A percentile compares a stretch with the other conserved stretches of the same genome.
These are phyloP conservation scores for Pyrocoelia pectoralis DNA, from an alignment of 2,888 invertebrate genomes.

Conservation along the genomic window DNA sequence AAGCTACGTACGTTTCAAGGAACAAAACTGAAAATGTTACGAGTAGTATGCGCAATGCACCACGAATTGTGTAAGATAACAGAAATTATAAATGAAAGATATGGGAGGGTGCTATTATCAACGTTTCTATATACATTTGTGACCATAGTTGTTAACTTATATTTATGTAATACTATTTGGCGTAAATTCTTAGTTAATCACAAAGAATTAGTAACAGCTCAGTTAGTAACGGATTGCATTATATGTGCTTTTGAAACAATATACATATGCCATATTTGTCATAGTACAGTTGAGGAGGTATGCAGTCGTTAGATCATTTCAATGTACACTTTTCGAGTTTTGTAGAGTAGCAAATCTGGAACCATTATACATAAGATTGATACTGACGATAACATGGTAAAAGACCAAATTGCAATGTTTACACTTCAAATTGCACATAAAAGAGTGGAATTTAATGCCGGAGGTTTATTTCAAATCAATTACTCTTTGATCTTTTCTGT, in stretches of 20 bases:
- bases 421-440: conserved; percentile 54
- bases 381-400: conserved; percentile 48
- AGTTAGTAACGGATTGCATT: conserved; percentile 13
- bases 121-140: conserved; percentile 46
- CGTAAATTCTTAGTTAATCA: conserved; percentile 15
- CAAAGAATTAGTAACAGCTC: conserved; percentile 10
- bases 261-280: conserved; percentile 46
- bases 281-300: conserved; percentile 48
- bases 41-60: conserved; percentile 46
- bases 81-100: conserved; percentile 43
- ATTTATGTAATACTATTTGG: conserved; percentile 35
- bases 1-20: conserved; percentile 40
- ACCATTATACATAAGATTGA: conserved; percentile 5
- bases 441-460: conserved; percentile 51
- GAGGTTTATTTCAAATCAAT: conserved; percentile 52
- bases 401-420: conserved; percentile 54
- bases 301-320: no score
- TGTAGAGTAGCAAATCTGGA: not conserved
- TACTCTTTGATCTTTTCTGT: conserved; percentile 52
- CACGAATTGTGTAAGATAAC: conserved; percentile 46
- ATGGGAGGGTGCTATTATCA: conserved; percentile 43
- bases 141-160: conserved; percentile 44
- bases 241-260: conserved; percentile 42
- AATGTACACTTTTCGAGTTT: not conserved
- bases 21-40: conserved; percentile 39